These are phyloP conservation scores for Dynastes tityus DNA, from an alignment of 2,888 invertebrate species.

Conservation along the genomic window DNA sequence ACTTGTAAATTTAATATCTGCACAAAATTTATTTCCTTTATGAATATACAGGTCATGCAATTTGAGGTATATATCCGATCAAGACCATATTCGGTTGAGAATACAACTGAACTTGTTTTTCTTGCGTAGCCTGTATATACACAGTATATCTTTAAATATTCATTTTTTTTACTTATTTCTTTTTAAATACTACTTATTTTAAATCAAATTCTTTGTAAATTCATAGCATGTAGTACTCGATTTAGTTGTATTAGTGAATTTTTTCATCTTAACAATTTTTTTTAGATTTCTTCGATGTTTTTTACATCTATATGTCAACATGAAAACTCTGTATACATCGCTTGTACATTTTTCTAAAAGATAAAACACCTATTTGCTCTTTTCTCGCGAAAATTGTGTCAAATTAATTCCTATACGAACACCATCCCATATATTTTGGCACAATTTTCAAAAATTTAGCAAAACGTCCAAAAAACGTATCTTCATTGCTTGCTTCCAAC, in stretches of 20 bases:
- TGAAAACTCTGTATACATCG: conserved; percentile 16
- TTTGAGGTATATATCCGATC: too few relatives aligned
- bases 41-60: too few relatives aligned
- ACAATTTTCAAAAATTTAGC: conserved; percentile 39
- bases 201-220: conserved; percentile 17
- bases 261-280: conserved; percentile 35
- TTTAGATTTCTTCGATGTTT: conserved; percentile 23
- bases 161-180: background rate
- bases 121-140: background rate
- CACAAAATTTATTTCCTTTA: conserved; percentile 12
- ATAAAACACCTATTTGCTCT: conserved; percentile 11
- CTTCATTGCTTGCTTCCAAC: conserved; percentile 49
- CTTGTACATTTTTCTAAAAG: conserved; percentile 19
- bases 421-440: conserved; percentile 1
- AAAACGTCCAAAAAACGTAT: conserved; percentile 18
- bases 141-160: background rate
- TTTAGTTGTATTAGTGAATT: conserved; percentile 17
- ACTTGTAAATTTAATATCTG: conserved; percentile 7
- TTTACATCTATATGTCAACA: conserved; percentile 21
- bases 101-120: background rate
- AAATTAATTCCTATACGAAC: background rate
- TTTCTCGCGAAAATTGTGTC: conserved; percentile 35
- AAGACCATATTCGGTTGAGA: too few relatives aligned
- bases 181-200: background rate
- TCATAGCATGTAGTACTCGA: conserved; percentile 37